Percentiles rank a stretch among this genome's conserved stretches.
Evolutionary conservation across 2,113 vertebrate species (phyloP).

Genomic region (Myiozetetes cayanensis): DNA sequence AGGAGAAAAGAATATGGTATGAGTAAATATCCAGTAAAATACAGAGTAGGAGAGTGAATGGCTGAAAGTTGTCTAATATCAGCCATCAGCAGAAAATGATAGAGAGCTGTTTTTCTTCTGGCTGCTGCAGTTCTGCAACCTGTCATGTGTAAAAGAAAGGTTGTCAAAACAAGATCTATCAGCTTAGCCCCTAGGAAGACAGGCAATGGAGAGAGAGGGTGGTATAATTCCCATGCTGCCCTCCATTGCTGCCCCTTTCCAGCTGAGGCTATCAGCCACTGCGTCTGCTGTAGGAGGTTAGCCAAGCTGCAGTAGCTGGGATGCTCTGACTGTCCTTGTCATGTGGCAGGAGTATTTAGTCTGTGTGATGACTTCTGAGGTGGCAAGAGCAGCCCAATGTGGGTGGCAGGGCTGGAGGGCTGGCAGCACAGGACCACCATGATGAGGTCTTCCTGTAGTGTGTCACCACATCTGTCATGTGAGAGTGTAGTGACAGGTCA

Average conservation of each 20-base stretch:
- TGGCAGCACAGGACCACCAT: not conserved
- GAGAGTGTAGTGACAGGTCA: not conserved
- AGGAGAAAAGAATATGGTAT: not conserved
- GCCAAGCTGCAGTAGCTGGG: not conserved
- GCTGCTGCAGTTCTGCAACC: not conserved
- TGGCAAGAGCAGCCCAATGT: not conserved
- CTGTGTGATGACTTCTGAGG: not conserved
- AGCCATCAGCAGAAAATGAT: not conserved
- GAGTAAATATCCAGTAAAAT: not conserved
- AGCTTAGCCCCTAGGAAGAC: not conserved
- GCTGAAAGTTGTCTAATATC: not conserved
- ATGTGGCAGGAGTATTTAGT: rapidly evolving
- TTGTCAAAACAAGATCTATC: not conserved
- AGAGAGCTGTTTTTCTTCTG: not conserved
- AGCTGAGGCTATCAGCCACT: not conserved
- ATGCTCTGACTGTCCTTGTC: not conserved
- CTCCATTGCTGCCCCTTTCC: not conserved
- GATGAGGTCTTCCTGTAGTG: not conserved
- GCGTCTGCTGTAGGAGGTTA: not conserved
- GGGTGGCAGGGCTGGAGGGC: not conserved
- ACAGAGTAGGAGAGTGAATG: not conserved
- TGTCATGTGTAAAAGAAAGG: not conserved
- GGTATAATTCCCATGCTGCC: not conserved
- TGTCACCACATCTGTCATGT: not conserved
- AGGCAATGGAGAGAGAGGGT: not conserved